Base-by-base conservation (phyloP, 1,140 invertebrate species). In the Panagrolaimus sp. region DNA sequence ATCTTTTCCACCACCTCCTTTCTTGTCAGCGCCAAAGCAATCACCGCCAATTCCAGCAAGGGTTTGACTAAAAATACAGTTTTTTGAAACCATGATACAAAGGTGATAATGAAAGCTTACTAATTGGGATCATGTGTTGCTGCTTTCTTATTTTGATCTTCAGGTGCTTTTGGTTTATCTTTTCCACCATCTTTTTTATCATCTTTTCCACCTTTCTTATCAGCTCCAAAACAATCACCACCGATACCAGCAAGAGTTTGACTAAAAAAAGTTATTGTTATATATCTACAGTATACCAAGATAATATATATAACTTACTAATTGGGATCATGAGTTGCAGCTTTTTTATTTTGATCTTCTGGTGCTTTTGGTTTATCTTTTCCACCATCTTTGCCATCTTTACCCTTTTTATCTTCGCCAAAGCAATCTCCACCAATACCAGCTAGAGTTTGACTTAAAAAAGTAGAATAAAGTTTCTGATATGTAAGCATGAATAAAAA, bases 281-380 rank as follows among this genome's bases (percentile, higher is more conserved):
- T 51, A 13, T 8, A 4, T 16, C 16, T 7, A 9, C 31, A 57
- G 69, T 70, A 65, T 5, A 16, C 9, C 16, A 4, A 16, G n/a
- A n/a, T n/a, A n/a, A n/a, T n/a, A n/a, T n/a, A n/a, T n/a, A n/a
- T n/a, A 42, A 47, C 11, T 31, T 70, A 65, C 20, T 70, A 70
- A 20, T 70, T 70, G 23, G 69, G 69, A 70, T 70, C 69, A 27
- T 70, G 65, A 25, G 69, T 70, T 20, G 46, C 69, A 27, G 62
- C 62, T 43, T 63, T 63, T 5, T 31, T 43, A 27, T 63, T 63
- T 16, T 43, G 27, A 63, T 63, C 62, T 57, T 57, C 51, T 8
- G 62, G 62, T 5, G 62, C 62, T 16, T 63, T 63, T 9, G 62
- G 51, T 5, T 57, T 57, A 27, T 13, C 51, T 20, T 13, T 27